Evolutionary conservation across 1,140 invertebrate genomes (phyloP), one percentile per base, ranked within the genome.

Genomic region (Lasioglossum albipes): DNA sequence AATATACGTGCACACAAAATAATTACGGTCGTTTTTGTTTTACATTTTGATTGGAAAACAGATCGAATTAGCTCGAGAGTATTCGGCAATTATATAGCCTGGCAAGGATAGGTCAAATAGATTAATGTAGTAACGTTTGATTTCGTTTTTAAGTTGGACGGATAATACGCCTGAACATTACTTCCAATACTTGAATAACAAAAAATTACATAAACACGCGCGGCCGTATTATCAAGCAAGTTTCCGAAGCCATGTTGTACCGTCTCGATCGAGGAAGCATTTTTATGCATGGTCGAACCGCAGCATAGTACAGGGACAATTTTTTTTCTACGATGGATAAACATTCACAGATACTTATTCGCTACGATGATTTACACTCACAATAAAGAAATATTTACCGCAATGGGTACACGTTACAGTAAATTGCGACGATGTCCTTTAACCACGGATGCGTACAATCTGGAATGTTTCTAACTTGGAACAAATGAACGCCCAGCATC

Each of bases 241-340:
- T 85, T 54, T 45, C 52, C 42, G 31, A 27, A 20, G 54, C 41
- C 16, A 68, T 36, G 61, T 74, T 61, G 61, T 79, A 79, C 70
- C 62, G 36, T 20, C 36, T 36, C 54, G 20, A 9, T 22, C 2
- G n/a, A 62, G 52, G 52, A 52, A 13, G 5, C 9, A 31, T 4
- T 49, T 2, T 59, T 12, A 52, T 52, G 22, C 20, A 70, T 41
- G 5, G 41, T 54, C 36, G 57, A 6, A 69, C 36, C 18, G 67
- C 41, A 68, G 45, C 18, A 49, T 9, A 13, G 42, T 59, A 77
- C n/a, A 78, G 27, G 31, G 13, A 62, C 61, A 27, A 49, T 36
- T 71, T n/a, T 31, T 31, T 27, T 9, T 73, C 31, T 22, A 67
- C 7, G 31, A 67, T 36, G 65, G 20, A n/a, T 45, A 22, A 67